Evolutionary conservation across 2,797 vertebrate species (phyloP).

Genomic region (Amblyraja radiata): DNA sequence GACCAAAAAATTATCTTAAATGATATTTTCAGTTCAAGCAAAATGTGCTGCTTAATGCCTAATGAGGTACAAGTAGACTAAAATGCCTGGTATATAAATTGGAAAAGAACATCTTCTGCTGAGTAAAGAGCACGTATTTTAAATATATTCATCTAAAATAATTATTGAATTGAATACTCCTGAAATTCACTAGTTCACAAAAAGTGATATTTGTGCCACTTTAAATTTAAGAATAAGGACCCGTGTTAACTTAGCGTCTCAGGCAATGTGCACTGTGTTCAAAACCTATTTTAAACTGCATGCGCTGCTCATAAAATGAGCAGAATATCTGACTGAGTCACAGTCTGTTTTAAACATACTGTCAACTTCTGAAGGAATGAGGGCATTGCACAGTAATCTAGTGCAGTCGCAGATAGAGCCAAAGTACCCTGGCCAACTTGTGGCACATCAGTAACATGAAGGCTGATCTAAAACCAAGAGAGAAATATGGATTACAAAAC

Average conservation of each 20-base stretch:
- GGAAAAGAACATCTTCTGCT: background rate
- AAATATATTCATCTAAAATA: background rate
- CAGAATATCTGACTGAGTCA: constrained; percentile 35
- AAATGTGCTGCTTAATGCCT: background rate
- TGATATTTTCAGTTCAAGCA: background rate
- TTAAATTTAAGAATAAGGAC: background rate
- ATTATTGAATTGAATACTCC: background rate
- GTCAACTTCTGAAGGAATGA: constrained; percentile 19
- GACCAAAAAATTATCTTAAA: constrained; percentile 41
- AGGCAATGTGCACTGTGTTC: background rate
- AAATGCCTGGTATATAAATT: background rate
- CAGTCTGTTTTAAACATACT: constrained; percentile 32
- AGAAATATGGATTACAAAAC: constrained; percentile 6
- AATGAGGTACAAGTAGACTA: background rate
- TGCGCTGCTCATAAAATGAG: constrained; percentile 15
- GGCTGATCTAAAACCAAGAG: background rate
- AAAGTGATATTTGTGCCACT: background rate
- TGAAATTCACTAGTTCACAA: background rate
- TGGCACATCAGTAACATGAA: constrained; percentile 11
- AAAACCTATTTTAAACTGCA: constrained; percentile 28
- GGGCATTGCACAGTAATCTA: background rate
- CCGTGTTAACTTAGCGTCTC: background rate
- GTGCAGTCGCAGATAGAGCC: constrained; percentile 18
- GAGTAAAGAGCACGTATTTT: background rate
- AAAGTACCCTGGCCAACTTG: background rate